These are phyloP conservation scores for Serinus canaria DNA, from an alignment of 2,113 vertebrate species.

Conservation along the genomic window DNA sequence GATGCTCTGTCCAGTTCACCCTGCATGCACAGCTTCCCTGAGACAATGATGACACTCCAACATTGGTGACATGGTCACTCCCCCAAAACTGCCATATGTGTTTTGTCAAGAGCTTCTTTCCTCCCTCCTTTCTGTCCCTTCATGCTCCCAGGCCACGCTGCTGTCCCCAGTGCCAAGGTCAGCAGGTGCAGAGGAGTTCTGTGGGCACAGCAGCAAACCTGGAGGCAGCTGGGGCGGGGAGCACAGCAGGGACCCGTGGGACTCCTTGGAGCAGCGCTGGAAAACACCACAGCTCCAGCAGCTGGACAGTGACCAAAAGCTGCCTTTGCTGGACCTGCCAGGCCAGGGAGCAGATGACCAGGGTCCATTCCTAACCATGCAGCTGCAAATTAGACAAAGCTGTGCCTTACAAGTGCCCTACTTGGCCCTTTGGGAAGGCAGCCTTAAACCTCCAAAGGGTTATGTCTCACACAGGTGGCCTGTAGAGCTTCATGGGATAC, in stretches of 20 bases:
- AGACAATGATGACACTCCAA: not conserved
- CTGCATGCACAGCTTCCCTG: rapidly evolving
- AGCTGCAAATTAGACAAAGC: slow-evolving; percentile 24
- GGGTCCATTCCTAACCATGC: not conserved
- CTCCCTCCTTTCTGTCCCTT: not conserved
- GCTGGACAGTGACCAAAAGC: not conserved
- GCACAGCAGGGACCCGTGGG: rapidly evolving
- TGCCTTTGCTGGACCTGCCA: not conserved
- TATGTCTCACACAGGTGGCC: slow-evolving; percentile 45
- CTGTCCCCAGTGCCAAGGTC: not conserved
- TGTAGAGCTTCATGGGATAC: slow-evolving; percentile 23
- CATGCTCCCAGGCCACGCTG: not conserved
- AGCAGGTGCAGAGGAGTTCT: not conserved
- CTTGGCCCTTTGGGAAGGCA: not conserved
- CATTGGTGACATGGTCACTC: not conserved
- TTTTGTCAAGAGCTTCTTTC: not conserved
- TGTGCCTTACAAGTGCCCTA: not conserved
- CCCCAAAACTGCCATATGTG: rapidly evolving
- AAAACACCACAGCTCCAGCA: not conserved
- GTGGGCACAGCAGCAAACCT: rapidly evolving
- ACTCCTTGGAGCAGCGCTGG: not conserved
- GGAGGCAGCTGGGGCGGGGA: rapidly evolving
- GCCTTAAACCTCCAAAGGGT: slow-evolving; percentile 40
- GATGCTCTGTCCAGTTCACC: not conserved
- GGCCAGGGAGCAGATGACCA: not conserved